Conservation (phyloP, 64 coral and sea anemone species). For the Astreopora myriophthalma region DNA sequence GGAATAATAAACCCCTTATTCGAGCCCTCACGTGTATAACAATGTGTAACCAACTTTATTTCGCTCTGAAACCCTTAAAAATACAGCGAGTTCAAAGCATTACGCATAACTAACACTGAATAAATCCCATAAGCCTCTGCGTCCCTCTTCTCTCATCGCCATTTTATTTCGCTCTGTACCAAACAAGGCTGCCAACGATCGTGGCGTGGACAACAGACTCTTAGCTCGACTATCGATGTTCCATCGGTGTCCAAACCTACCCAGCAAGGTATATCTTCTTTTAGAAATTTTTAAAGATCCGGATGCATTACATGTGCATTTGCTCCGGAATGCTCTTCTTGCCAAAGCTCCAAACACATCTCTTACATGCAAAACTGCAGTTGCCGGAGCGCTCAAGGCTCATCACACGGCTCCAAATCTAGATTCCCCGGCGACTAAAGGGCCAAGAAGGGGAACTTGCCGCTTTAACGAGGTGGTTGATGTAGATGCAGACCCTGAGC, state of each 20-base stretch:
- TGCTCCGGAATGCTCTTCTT: conserved; percentile 22
- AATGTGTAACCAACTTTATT: conserved; percentile 63
- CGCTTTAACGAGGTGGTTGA: conserved; percentile 15
- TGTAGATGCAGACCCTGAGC: conserved; percentile 2
- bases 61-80: conserved; percentile 37
- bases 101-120: background rate
- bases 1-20: too few species aligned
- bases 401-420: conserved; percentile 25
- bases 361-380: background rate
- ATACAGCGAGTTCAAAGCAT: conserved; percentile 30
- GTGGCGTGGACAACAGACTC: conserved; percentile 32
- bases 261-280: background rate
- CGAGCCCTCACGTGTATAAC: too few species aligned
- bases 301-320: conserved; percentile 42
- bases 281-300: conserved; percentile 23
- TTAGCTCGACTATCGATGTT: conserved; percentile 2
- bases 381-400: conserved; percentile 42
- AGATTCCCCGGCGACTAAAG: conserved; percentile 57
- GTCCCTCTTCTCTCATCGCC: conserved; percentile 3
- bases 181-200: conserved; percentile 6
- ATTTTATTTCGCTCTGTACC: conserved; percentile 63
- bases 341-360: background rate
- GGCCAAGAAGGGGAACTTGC: conserved; percentile 47
- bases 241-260: background rate
- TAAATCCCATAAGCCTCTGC: conserved; percentile 9